Evolutionary conservation across 2,797 vertebrate species (phyloP), one percentile per base, ranked within the genome.

Genomic region (Hypotaenidia okinawae): DNA sequence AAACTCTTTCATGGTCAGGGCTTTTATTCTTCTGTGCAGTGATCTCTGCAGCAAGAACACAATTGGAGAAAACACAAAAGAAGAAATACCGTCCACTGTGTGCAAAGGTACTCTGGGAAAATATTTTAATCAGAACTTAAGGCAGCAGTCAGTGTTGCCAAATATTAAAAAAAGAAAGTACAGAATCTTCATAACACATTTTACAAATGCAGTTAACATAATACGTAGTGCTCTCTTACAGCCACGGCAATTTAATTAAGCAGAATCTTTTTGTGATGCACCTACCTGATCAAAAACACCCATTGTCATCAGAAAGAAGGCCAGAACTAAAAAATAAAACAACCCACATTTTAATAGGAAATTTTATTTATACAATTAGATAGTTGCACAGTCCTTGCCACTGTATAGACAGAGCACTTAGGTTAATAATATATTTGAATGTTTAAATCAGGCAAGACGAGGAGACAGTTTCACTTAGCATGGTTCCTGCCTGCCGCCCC

Each of bases 1-100:
- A 91, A 93, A 33, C 19, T 69, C 55, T 89, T 80, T 72, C 61
- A 86, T 73, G 67, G 84, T 54, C 43, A 57, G 57, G 84, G 55
- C 32, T 86, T 94, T 75, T 93, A 70, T 63, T 70, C 45, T 84
- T 63, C 64, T 87, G 70, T 75, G 69, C 68, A 93, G 70, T 87
- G 74, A 82, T 85, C 51, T 90, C 62, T 93, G 90, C 78, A 92
- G 72, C 75, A 73, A 95, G 80, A 86, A 81, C 51, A 86, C n/a
- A 69, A 75, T 2, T 78, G 45, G 30, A 87, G 35, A 62, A 91
- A 95, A 77, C 33, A 79, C 10, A 61, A 94, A 82, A 77, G 35
- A 84, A 87, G 41, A 87, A 94, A 94, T 43, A 76, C 4, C 59
- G 45, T 35, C 49, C 10, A 30, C 30, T 52, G 4, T 68, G 8